Evolutionary conservation across 1,140 invertebrate species (phyloP).

Genomic region (Drosophila sproati): DNA sequence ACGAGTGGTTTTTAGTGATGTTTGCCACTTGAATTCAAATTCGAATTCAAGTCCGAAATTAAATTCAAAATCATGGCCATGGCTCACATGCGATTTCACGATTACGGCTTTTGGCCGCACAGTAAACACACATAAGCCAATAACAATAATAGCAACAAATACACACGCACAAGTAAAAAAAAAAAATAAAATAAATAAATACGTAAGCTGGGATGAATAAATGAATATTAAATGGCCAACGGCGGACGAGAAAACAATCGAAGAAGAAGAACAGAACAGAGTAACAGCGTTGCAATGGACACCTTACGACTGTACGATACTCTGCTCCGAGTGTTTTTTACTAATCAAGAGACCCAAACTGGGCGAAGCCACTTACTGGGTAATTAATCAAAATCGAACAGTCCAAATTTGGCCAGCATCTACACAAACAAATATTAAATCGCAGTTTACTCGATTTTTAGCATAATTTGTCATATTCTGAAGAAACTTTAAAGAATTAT

Average conservation of each 20-base stretch:
- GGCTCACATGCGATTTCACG: conserved; percentile 78
- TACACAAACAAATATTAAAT: too few relatives aligned
- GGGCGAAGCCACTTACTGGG: too few relatives aligned
- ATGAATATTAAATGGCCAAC: conserved; percentile 77
- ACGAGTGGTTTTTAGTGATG: conserved; percentile 42
- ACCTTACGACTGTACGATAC: background rate
- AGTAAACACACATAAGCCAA: conserved; percentile 36
- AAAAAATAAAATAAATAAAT: conserved; percentile 55
- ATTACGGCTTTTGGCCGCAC: conserved; percentile 57
- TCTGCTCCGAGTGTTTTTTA: background rate
- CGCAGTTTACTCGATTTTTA: too few relatives aligned
- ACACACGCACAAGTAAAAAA: conserved; percentile 19
- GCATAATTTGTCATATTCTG: too few relatives aligned
- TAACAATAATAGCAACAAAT: conserved; percentile 28
- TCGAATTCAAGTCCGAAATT: conserved; percentile 36
- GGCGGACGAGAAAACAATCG: conserved; percentile 41
- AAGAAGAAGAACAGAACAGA: conserved; percentile 20
- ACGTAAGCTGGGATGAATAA: conserved; percentile 80
- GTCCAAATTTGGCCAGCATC: too few relatives aligned
- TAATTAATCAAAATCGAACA: too few relatives aligned
- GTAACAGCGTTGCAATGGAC: conserved; percentile 2
- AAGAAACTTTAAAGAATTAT: too few relatives aligned
- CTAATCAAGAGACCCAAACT: too few relatives aligned
- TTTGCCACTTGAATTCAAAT: conserved; percentile 55
- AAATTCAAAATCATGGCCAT: conserved; percentile 78